Evolutionary conservation across 2,113 vertebrate species (phyloP).

Genomic region (Corythornis vintsioides): DNA sequence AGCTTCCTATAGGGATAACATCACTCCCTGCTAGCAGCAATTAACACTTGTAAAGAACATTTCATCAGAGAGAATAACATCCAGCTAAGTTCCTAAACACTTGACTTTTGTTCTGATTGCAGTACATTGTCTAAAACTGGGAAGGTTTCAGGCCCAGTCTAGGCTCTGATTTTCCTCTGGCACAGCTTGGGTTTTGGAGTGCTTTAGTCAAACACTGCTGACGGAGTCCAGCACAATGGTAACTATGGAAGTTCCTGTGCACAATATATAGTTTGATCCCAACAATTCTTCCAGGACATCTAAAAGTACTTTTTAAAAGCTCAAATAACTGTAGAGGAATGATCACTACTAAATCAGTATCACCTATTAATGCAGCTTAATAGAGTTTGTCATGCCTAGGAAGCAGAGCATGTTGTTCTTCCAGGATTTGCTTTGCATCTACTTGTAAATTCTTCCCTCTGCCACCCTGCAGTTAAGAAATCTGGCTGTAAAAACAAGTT

Average conservation of each 20-base stretch:
- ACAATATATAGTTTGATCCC: neutral
- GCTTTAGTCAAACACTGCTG: neutral
- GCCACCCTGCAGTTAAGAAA: constrained; percentile 36
- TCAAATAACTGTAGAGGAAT: neutral
- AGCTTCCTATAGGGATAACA: constrained; percentile 42
- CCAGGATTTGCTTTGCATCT: constrained; percentile 13
- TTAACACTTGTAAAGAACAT: constrained; percentile 33
- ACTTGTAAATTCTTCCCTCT: constrained; percentile 19
- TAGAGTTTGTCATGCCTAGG: neutral
- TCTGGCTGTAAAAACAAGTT: constrained; percentile 53
- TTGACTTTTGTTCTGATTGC: neutral
- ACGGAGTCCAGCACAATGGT: neutral
- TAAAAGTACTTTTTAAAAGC: neutral
- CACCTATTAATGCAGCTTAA: neutral
- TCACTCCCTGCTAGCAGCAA: constrained; percentile 23
- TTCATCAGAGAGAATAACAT: constrained; percentile 17
- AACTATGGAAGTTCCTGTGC: neutral
- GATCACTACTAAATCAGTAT: neutral
- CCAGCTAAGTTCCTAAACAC: neutral
- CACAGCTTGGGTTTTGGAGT: neutral
- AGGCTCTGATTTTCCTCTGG: neutral
- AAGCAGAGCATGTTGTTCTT: constrained; percentile 20
- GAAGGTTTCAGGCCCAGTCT: neutral
- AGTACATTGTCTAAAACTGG: neutral
- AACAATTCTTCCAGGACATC: neutral